Conservation (phyloP, 2,888 invertebrate species). For the Clitarchus hookeri region DNA sequence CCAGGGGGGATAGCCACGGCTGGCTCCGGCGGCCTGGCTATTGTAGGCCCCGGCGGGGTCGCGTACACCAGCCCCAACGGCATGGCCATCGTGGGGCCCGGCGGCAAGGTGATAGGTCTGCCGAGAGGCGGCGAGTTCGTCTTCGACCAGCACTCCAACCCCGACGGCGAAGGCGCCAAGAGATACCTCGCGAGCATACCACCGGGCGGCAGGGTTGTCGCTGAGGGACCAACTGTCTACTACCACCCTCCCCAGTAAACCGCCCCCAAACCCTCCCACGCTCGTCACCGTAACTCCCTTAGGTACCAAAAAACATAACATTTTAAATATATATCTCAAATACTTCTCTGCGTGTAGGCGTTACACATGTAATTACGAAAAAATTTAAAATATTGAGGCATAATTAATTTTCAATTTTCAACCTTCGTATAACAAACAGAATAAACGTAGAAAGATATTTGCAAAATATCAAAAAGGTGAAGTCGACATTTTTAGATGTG, state of each 20-base stretch:
- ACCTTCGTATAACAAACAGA: too few species aligned
- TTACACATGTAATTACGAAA: too few species aligned
- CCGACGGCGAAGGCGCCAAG: constrained; percentile 42
- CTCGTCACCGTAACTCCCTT: too few species aligned
- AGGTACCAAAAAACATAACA: too few species aligned
- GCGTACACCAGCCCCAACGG: constrained; percentile 77
- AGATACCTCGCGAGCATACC: constrained; percentile 53
- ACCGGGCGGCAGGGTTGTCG: constrained; percentile 70
- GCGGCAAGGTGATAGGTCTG: constrained; percentile 66
- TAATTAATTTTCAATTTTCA: too few species aligned
- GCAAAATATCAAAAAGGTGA: too few species aligned
- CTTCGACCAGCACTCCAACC: not conserved
- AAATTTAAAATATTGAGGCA: too few species aligned
- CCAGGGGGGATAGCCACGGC: constrained; percentile 83
- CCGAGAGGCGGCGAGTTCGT: constrained; percentile 27
- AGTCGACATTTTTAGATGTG: too few species aligned
- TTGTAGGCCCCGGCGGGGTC: constrained; percentile 77
- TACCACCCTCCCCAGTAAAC: constrained; percentile 54
- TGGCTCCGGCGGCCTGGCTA: constrained; percentile 77
- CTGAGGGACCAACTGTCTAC: constrained; percentile 75
- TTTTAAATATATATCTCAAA: too few species aligned
- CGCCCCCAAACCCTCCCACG: not conserved
- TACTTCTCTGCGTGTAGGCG: too few species aligned
- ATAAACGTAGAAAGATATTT: too few species aligned
- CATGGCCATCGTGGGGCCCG: constrained; percentile 75